Evolutionary conservation across 1,140 invertebrate genomes (phyloP), one percentile per base, ranked within the genome.

Genomic region (Apis cerana): DNA sequence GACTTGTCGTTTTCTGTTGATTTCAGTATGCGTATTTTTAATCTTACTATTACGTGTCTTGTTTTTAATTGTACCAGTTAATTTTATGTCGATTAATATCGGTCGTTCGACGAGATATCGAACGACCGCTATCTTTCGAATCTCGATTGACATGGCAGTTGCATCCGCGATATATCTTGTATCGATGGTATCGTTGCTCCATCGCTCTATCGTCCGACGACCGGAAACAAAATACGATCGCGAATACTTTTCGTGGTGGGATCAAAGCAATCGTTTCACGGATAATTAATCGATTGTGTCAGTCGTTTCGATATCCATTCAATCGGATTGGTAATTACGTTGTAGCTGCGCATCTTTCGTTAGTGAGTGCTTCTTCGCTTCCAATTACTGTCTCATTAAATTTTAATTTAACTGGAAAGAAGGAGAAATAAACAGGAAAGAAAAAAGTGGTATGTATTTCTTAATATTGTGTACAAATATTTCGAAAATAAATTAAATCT

Each of bases 141-240:
- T 82, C 81, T 82, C 90, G 91, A 93, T 92, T 92, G 92, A 92
- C 92, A 89, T 88, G 87, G 82, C 85, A 69, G 79, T 68, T 75
- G 67, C 85, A 84, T 89, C 77, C 88, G 76, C 88, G 87, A 86
- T 87, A 80, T 89, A 85, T 85, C 88, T 80, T 75, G 75, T 69
- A 89, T 89, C 88, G 88, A 89, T 89, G 69, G 68, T 83, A 74
- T 77, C 85, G 70, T 70, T 48, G 70, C 48, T 17, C 54, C 79
- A 48, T 71, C 12, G 62, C 75, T 77, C 65, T 70, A 77, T 82
- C 75, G 75, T 70, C 21, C 80, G 67, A 43, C 80, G 67, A 71
- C 74, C 81, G 75, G 75, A 82, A 78, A 78, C 75, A 78, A 82
- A 82, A 82, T 78, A 82, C 65, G 65, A 61, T 23, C 75, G 72